A percentile compares a stretch with the other conserved stretches of the same genome.
phyloP scores from a whole-genome alignment of 2,113 vertebrate genomes.

The Anseranas semipalmata region DNA sequence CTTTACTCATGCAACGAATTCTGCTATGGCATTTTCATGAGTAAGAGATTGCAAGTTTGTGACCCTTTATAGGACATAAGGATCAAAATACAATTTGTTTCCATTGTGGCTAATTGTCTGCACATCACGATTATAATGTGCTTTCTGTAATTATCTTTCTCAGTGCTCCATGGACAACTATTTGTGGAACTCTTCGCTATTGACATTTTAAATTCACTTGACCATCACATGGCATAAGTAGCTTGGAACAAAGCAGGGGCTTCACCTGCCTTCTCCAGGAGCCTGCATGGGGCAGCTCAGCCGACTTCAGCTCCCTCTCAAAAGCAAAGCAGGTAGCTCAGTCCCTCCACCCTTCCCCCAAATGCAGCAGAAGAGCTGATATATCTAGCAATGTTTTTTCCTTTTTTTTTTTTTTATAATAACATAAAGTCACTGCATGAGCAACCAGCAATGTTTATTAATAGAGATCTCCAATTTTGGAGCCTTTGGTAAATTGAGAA shows the following conservation, averaged over 20 bases:
- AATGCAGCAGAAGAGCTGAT: background rate
- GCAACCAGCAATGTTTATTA: conserved; percentile 62
- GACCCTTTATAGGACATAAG: background rate
- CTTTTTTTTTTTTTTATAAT: background rate
- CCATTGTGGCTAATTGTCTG: background rate
- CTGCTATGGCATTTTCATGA: background rate
- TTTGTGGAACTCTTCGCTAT: background rate
- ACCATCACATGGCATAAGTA: fast-evolving
- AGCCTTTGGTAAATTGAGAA: conserved; percentile 71
- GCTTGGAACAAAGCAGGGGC: background rate
- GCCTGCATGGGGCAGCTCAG: background rate
- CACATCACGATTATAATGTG: fast-evolving
- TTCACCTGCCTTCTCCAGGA: background rate
- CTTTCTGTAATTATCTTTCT: background rate
- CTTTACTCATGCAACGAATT: fast-evolving
- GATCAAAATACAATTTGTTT: background rate
- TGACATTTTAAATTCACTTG: background rate
- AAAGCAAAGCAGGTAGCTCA: background rate
- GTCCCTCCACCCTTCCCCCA: background rate
- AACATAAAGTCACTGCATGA: conserved; percentile 12
- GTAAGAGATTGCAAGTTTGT: background rate
- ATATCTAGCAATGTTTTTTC: background rate
- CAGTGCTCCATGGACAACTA: background rate
- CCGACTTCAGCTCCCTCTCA: background rate
- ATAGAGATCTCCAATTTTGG: conserved; percentile 70